These are phyloP conservation scores for Erpetoichthys calabaricus DNA, from an alignment of 2,797 vertebrate species.

Conservation along the genomic window DNA sequence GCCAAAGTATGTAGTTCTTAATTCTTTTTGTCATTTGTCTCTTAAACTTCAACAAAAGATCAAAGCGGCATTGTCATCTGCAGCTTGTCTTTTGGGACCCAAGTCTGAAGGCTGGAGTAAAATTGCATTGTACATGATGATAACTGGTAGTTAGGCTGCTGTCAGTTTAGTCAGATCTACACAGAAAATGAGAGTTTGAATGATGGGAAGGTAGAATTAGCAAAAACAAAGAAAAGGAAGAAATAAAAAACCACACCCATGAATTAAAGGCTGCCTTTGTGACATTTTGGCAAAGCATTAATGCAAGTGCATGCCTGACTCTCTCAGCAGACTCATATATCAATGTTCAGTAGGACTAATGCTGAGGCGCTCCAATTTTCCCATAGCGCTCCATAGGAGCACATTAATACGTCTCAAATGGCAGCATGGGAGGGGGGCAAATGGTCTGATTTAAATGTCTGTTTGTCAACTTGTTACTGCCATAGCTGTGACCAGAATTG, in stretches of 20 bases:
- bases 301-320: background rate
- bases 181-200: too few relatives aligned
- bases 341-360: background rate
- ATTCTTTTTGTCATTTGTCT: too few relatives aligned
- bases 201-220: too few relatives aligned
- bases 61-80: too few relatives aligned
- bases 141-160: too few relatives aligned
- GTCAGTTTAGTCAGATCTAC: too few relatives aligned
- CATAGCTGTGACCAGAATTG: slow-evolving; percentile 30
- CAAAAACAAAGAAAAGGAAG: too few relatives aligned
- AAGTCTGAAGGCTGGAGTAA: too few relatives aligned
- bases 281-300: background rate
- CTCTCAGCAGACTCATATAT: background rate
- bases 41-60: too few relatives aligned
- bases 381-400: slow-evolving; percentile 26
- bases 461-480: slow-evolving; percentile 45
- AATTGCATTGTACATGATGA: too few relatives aligned
- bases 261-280: background rate
- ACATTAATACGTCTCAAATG: slow-evolving; percentile 45
- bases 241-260: background rate
- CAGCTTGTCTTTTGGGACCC: too few relatives aligned
- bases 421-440: slow-evolving; percentile 32
- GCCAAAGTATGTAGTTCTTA: too few relatives aligned
- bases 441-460: slow-evolving; percentile 61
- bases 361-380: background rate